phyloP scores from a whole-genome alignment of 2,888 invertebrate genomes.

The Mantis religiosa region DNA sequence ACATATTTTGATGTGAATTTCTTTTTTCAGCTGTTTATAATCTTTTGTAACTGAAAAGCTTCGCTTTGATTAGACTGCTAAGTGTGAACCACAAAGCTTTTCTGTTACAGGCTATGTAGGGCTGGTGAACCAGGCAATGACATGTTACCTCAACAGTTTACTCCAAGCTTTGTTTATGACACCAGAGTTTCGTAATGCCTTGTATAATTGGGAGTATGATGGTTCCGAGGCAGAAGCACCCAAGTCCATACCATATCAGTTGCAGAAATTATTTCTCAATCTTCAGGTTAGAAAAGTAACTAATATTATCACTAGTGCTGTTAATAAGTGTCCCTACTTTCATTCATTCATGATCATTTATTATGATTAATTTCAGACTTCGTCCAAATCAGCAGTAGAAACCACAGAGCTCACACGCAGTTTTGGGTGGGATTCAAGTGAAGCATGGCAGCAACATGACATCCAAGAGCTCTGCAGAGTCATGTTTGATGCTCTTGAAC shows the following conservation, averaged over 20 bases:
- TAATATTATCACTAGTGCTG: neutral
- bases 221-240: conserved; percentile 58
- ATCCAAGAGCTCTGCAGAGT: conserved; percentile 85
- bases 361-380: conserved; percentile 54
- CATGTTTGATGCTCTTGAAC: conserved; percentile 86
- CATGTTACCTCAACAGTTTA: conserved; percentile 85
- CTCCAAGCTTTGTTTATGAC: conserved; percentile 88
- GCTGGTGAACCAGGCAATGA: conserved; percentile 87
- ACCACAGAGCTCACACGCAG: conserved; percentile 82
- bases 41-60: no score
- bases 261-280: conserved; percentile 80
- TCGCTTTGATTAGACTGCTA: no score
- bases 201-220: conserved; percentile 79
- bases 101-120: conserved; percentile 61
- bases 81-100: neutral
- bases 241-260: conserved; percentile 78
- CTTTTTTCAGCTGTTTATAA: no score
- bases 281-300: conserved; percentile 56
- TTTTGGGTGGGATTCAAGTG: conserved; percentile 86
- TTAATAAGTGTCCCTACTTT: neutral
- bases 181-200: conserved; percentile 83
- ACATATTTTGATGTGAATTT: no score
- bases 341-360: no score
- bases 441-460: conserved; percentile 90
- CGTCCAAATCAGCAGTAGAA: conserved; percentile 71